phyloP scores from a whole-genome alignment of 2,888 invertebrate species.

The Drosophila borealis region DNA sequence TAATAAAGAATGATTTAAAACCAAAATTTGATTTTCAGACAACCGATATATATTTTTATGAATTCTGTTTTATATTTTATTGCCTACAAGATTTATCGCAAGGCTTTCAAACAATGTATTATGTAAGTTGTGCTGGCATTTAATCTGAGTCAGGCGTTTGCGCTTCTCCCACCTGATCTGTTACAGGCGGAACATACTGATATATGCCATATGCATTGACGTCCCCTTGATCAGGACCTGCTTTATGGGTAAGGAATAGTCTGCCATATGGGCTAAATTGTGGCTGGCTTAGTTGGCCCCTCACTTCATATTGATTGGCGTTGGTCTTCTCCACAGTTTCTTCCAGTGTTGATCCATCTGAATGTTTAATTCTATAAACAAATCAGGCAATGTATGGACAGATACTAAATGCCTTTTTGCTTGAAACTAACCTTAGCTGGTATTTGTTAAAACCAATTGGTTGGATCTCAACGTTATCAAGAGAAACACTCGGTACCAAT shows the following conservation, averaged over 20 bases:
- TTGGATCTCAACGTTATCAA: neutral
- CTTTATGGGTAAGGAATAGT: neutral
- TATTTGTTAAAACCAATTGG: neutral
- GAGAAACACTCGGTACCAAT: neutral
- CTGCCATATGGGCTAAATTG: neutral
- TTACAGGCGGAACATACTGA: neutral
- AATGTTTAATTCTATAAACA: conserved; percentile 5
- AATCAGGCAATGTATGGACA: neutral
- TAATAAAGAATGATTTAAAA: too few relatives aligned
- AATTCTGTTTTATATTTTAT: too few relatives aligned
- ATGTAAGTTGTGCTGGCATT: too few relatives aligned
- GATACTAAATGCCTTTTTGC: neutral
- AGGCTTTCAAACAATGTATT: too few relatives aligned
- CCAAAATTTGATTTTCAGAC: too few relatives aligned
- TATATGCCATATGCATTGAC: neutral
- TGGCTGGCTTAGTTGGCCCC: conserved; percentile 1
- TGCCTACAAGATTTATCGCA: too few relatives aligned
- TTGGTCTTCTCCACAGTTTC: conserved; percentile 5
- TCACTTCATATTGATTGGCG: neutral
- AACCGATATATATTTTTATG: too few relatives aligned
- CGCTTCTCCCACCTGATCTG: too few relatives aligned
- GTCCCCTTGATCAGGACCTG: neutral
- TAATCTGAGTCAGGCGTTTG: too few relatives aligned
- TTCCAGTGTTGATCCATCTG: conserved; percentile 15
- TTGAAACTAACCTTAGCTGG: conserved; percentile 3